Percentiles rank a stretch among this genome's conserved stretches.
Conservation (phyloP, 2,113 vertebrate genomes). For the Tychaedon coryphoeus region DNA sequence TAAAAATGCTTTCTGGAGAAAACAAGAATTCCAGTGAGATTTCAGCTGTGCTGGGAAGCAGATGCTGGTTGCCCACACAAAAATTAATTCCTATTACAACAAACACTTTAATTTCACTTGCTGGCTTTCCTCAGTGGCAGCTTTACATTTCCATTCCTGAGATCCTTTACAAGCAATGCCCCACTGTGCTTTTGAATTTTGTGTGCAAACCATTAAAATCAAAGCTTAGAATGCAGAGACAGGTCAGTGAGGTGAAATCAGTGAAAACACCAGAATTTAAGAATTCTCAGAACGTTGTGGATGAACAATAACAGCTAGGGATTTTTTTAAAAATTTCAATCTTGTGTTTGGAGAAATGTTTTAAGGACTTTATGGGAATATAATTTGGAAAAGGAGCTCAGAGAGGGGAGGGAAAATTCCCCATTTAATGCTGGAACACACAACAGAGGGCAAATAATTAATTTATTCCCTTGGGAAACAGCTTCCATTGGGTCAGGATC, state of each 20-base stretch:
- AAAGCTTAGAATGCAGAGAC: not conserved
- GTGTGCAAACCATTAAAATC: not conserved
- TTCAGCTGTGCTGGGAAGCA: not conserved
- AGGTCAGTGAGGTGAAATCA: not conserved
- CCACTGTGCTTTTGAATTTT: not conserved
- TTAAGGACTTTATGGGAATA: not conserved
- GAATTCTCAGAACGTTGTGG: not conserved
- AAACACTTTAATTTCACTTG: not conserved
- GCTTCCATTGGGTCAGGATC: not conserved
- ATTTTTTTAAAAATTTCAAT: not conserved
- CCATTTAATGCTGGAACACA: not conserved
- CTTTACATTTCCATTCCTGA: not conserved
- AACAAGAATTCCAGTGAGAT: not conserved
- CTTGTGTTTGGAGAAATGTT: not conserved
- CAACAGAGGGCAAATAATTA: not conserved
- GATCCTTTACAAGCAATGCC: not conserved
- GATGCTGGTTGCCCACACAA: not conserved
- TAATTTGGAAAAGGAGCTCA: not conserved
- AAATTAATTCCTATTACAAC: not conserved
- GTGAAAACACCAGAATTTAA: not conserved
- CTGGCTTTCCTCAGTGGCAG: not conserved
- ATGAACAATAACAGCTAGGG: not conserved
- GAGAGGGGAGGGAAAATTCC: not conserved
- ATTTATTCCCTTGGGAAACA: not conserved
- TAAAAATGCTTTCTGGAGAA: not conserved